Evolutionary conservation across 2,113 vertebrate genomes (phyloP).

Genomic region (Leuciscus idus): DNA sequence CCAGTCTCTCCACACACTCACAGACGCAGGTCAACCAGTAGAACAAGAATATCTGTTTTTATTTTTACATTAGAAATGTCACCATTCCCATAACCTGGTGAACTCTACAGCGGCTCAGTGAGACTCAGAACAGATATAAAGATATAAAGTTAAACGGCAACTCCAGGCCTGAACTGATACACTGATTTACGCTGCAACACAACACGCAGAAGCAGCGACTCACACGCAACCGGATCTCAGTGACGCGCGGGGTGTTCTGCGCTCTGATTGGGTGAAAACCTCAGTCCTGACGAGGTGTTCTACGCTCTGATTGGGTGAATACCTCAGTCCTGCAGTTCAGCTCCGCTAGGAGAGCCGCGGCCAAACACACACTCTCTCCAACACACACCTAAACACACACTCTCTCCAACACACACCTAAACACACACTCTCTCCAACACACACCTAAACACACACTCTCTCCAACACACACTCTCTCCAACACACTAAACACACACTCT

Average conservation of each 20-base stretch:
- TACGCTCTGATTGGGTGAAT: neutral
- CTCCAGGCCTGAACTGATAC: neutral
- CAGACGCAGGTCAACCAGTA: too few relatives aligned
- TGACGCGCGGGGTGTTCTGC: neutral
- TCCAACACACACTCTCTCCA: too few relatives aligned
- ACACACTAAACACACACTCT: too few relatives aligned
- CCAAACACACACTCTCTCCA: too few relatives aligned
- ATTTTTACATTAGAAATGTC: neutral
- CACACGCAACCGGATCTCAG: neutral
- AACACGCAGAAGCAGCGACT: neutral
- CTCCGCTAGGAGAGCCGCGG: too few relatives aligned
- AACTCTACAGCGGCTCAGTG: neutral
- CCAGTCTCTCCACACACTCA: too few relatives aligned
- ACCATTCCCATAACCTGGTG: rapidly evolving
- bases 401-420: too few relatives aligned
- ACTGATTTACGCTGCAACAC: constrained; percentile 16
- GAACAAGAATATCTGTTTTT: too few relatives aligned
- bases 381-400: too few relatives aligned
- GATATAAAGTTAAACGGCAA: too few relatives aligned
- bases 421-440: too few relatives aligned
- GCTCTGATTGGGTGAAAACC: neutral
- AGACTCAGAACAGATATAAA: neutral
- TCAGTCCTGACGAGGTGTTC: neutral
- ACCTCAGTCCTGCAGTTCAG: neutral
- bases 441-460: too few relatives aligned